These are phyloP conservation scores for Melanotaenia maccullochi DNA, from an alignment of 2,797 vertebrate species.

Conservation along the genomic window DNA sequence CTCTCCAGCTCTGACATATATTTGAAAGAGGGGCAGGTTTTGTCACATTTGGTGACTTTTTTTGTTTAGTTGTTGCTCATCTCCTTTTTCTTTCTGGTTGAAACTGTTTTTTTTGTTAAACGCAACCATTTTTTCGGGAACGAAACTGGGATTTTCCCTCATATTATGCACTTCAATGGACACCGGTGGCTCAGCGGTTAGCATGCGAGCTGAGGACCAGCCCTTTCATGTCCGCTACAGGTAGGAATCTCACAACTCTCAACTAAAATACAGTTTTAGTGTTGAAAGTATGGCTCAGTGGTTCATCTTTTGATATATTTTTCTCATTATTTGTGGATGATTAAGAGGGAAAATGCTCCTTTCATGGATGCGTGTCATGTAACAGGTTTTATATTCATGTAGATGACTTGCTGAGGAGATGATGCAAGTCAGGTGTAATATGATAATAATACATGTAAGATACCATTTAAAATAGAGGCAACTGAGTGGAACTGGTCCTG, in stretches of 20 bases:
- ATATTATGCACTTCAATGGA: conserved; percentile 93
- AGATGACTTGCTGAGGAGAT: background rate
- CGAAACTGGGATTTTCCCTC: conserved; percentile 75
- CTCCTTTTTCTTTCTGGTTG: conserved; percentile 9
- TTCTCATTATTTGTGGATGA: background rate
- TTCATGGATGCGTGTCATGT: conserved; percentile 7
- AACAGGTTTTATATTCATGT: background rate
- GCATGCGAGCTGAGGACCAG: conserved; percentile 87
- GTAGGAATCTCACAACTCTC: conserved; percentile 82
- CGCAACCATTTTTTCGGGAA: conserved; percentile 66
- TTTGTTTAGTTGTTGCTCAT: conserved; percentile 15
- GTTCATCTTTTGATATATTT: conserved; percentile 1
- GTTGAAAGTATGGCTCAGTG: conserved; percentile 1
- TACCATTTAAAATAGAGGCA: background rate
- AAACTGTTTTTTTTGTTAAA: conserved; percentile 24
- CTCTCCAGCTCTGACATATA: conserved; percentile 53
- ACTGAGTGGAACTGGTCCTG: background rate
- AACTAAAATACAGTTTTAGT: conserved; percentile 17
- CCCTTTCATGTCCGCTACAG: conserved; percentile 96
- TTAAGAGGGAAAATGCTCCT: background rate
- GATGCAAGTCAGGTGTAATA: background rate
- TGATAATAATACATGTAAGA: background rate
- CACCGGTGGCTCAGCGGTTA: conserved; percentile 85
- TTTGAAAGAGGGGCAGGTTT: conserved; percentile 50
- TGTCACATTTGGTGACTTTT: conserved; percentile 25